These are phyloP conservation scores for Pyrrhosoma nymphula DNA, from an alignment of 2,888 invertebrate species.

Conservation along the genomic window DNA sequence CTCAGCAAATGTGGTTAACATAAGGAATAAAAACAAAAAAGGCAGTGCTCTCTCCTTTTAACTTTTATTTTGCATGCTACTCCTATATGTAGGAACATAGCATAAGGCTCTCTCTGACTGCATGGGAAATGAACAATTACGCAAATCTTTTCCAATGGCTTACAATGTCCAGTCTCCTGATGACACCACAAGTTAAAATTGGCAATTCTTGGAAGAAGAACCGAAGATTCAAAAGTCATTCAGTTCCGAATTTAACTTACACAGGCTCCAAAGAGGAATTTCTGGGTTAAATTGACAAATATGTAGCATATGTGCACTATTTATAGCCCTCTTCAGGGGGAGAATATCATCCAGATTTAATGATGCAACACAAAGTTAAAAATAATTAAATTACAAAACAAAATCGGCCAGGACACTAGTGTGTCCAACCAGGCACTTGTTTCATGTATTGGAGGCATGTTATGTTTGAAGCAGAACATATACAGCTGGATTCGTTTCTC, in stretches of 20 bases:
- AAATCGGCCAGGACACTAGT: not conserved
- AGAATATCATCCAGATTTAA: conserved; percentile 6
- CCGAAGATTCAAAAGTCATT: not conserved
- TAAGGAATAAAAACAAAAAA: conserved; percentile 41
- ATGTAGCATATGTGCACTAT: not conserved
- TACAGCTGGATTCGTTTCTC: not conserved
- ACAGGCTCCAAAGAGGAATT: not conserved
- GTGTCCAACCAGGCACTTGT: conserved; percentile 32
- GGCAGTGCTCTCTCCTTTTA: conserved; percentile 59
- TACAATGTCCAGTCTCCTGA: conserved; percentile 41
- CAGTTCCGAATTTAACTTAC: not conserved
- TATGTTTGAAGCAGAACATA: conserved; percentile 51
- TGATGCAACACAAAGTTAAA: conserved; percentile 1
- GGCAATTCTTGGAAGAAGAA: not conserved
- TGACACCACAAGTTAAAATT: not conserved
- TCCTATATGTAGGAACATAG: conserved; percentile 40
- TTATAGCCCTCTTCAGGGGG: conserved; percentile 21
- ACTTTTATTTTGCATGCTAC: conserved; percentile 46
- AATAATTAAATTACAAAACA: conserved; percentile 1
- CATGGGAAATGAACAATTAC: conserved; percentile 41
- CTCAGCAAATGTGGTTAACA: conserved; percentile 11
- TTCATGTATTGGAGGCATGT: not conserved
- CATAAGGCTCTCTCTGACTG: conserved; percentile 40
- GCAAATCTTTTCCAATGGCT: conserved; percentile 51
- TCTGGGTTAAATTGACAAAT: not conserved